phyloP scores from a whole-genome alignment of 2,797 vertebrate genomes.

The Acanthurus tractus region DNA sequence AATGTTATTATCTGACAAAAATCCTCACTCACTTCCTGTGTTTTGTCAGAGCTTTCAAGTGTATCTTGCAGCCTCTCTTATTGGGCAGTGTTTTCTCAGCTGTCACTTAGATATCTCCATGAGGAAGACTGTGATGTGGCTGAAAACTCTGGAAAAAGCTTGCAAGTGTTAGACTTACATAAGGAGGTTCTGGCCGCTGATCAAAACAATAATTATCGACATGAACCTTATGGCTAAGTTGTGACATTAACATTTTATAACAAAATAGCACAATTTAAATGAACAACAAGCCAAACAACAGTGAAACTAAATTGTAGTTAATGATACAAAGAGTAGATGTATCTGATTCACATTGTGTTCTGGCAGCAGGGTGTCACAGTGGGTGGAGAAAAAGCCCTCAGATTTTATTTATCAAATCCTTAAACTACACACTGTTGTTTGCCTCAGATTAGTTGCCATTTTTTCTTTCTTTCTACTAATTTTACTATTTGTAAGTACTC shows the following conservation, averaged over 20 bases:
- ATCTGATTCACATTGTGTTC: not conserved
- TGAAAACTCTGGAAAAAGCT: not conserved
- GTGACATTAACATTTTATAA: not conserved
- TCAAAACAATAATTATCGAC: not conserved
- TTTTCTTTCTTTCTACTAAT: not conserved
- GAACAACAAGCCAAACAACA: not conserved
- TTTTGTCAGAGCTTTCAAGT: not conserved
- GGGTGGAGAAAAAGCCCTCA: not conserved
- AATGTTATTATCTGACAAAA: not conserved
- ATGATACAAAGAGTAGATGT: not conserved
- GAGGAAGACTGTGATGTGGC: not conserved
- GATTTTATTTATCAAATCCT: not conserved
- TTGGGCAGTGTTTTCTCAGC: not conserved
- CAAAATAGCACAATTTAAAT: not conserved
- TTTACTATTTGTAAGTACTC: slow-evolving; percentile 9
- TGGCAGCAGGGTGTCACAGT: slow-evolving; percentile 4
- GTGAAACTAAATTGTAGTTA: not conserved
- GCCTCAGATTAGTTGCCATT: slow-evolving; percentile 19
- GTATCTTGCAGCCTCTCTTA: no score
- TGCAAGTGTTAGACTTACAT: not conserved
- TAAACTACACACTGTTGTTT: not conserved
- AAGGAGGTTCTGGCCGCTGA: not conserved
- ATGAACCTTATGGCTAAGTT: not conserved
- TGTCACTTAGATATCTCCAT: not conserved
- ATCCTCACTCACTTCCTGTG: not conserved